Base-by-base conservation (phyloP, 2,888 invertebrate species). In the Meliscaeva auricollis region DNA sequence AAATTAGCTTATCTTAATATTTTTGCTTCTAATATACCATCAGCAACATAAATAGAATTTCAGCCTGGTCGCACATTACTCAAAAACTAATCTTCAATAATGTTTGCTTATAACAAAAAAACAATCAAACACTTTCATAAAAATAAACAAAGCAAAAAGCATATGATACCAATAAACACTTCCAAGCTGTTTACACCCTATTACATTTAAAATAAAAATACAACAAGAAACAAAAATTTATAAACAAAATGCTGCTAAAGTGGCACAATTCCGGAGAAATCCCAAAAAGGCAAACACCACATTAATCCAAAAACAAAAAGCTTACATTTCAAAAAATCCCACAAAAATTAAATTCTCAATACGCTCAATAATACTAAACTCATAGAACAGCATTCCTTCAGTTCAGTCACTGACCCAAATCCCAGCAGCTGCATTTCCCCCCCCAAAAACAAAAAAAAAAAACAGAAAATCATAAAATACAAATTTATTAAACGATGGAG, bases 131-230 rank as follows among this genome's bases (percentile, higher is more conserved):
- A 26, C 17, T n/a, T 52, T 3, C 9, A 2, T 8, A 41, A 8
- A 44, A 15, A 44, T 13, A 72, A 66, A 56, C 41, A 58, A n/a
- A 54, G 72, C 60, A 66, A 66, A 58, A 50, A 9, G 4, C 48
- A 30, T 35, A 17, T 38, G 26, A 44, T 68, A 72, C 72, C 72
- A 72, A 82, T 82, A 72, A 77, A 73, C 60, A 78, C 68, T 68
- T 22, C 3, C 30, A 32, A 50, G 22, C 44, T 30, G 64, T 62
- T 80, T 35, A 74, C 74, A 80, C 52, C 13, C 32, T 22, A 9
- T 13, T 6, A n/a, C n/a, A 48, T 62, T 44, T 30, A 54, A 15
- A 15, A 48, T 4, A 48, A 48, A 8, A 46, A 46, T 1, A 50
- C 3, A n/a, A 32, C 15, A 56, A n/a, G n/a, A 32, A 2, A 35